Conservation (phyloP, 2,888 invertebrate genomes). For the Metallyticus violacea region DNA sequence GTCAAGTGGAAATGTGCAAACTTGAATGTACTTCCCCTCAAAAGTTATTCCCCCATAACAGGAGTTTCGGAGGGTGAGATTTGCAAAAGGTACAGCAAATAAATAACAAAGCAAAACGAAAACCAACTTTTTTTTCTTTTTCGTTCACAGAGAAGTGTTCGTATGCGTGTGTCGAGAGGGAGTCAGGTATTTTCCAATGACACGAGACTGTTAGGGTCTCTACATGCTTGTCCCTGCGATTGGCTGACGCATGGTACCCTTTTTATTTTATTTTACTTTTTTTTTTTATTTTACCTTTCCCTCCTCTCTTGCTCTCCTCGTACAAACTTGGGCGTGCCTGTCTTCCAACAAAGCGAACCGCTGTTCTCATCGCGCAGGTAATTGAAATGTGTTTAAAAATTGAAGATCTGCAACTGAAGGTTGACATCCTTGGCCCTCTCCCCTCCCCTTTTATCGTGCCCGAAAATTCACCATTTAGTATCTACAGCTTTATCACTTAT, state of each 20-base stretch:
- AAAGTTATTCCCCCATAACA: neutral
- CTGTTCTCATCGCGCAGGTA: constrained; percentile 31
- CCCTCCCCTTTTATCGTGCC: neutral
- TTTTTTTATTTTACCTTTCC: constrained; percentile 2
- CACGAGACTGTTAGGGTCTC: constrained; percentile 10
- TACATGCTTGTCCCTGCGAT: constrained; percentile 16
- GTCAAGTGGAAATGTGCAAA: neutral
- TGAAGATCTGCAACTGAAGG: constrained; percentile 30
- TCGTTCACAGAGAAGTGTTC: constrained; percentile 9
- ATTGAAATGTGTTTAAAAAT: constrained; percentile 33
- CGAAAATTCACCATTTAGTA: constrained; percentile 5
- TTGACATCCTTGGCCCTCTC: neutral
- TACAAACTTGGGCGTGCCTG: constrained; percentile 22
- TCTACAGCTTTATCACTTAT: neutral
- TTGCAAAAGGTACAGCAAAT: neutral
- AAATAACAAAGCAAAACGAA: neutral
- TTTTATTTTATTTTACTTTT: neutral
- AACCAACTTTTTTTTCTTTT: constrained; percentile 6
- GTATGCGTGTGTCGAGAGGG: neutral
- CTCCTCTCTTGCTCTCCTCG: constrained; percentile 5
- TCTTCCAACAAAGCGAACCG: constrained; percentile 29
- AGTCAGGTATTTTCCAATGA: constrained; percentile 8
- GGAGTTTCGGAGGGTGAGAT: constrained; percentile 1
- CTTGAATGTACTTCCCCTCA: neutral
- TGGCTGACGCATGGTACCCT: constrained; percentile 16